Conservation (phyloP, 1,140 invertebrate species). For the Archivesica marissinica region DNA sequence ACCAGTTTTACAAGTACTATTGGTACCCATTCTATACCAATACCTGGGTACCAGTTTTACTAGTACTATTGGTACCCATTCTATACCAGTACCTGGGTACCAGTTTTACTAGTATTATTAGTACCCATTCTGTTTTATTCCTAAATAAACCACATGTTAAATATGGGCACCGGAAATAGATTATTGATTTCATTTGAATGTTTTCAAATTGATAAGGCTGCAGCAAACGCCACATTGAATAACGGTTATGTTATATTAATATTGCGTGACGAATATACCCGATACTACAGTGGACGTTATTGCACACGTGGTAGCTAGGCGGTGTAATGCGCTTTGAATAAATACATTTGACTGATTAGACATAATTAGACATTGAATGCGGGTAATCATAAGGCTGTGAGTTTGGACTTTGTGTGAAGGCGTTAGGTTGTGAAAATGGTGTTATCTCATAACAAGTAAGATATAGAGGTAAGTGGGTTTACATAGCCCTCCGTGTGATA, state of each 20-base stretch:
- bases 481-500: too few relatives aligned
- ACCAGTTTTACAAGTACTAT: too few relatives aligned
- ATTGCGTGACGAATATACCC: constrained; percentile 27
- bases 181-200: constrained; percentile 49
- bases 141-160: constrained; percentile 37
- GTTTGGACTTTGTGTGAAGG: constrained; percentile 31
- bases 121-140: background rate
- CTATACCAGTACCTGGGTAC: too few relatives aligned
- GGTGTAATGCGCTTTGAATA: constrained; percentile 12
- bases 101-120: too few relatives aligned
- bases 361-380: background rate
- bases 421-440: constrained; percentile 24
- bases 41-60: too few relatives aligned
- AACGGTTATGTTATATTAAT: background rate
- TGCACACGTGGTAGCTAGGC: constrained; percentile 34
- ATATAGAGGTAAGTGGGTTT: too few relatives aligned
- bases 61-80: too few relatives aligned
- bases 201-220: constrained; percentile 25
- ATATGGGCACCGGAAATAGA: constrained; percentile 13
- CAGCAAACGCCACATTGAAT: background rate
- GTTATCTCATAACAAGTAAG: too few relatives aligned
- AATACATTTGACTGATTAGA: background rate
- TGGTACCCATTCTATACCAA: too few relatives aligned
- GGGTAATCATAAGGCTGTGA: constrained; percentile 8
- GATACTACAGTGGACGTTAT: constrained; percentile 39